Conservation (phyloP, 2,888 invertebrate species). For the Linyphia triangularis region DNA sequence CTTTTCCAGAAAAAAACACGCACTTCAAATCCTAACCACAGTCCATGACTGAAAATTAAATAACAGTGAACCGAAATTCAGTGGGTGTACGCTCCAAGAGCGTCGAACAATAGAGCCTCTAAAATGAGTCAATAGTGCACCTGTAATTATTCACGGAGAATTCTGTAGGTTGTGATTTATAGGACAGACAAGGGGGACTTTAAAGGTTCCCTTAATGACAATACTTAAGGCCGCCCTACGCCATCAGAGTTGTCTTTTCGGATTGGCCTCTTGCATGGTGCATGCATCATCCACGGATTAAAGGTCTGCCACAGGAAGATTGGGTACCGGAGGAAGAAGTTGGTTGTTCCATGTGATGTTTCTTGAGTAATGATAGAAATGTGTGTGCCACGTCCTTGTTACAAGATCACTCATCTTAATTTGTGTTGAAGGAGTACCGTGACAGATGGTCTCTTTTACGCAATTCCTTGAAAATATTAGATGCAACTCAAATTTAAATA, state of each 20-base stretch:
- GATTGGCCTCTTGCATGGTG: constrained; percentile 15
- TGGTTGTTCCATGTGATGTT: not conserved
- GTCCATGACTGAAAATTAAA: constrained; percentile 14
- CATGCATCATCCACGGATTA: constrained; percentile 21
- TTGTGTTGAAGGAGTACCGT: not conserved
- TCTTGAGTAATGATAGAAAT: not conserved
- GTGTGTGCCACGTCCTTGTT: not conserved
- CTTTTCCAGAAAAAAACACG: not conserved
- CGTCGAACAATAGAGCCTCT: constrained; percentile 44
- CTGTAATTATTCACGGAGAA: constrained; percentile 69
- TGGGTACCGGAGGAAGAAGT: not conserved
- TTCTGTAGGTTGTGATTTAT: constrained; percentile 70
- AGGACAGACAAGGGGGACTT: constrained; percentile 7
- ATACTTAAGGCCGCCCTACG: constrained; percentile 61
- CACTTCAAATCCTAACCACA: constrained; percentile 11
- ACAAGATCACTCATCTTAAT: constrained; percentile 6
- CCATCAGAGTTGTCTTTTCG: constrained; percentile 52
- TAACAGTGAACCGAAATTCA: constrained; percentile 27
- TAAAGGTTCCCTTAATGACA: constrained; percentile 53
- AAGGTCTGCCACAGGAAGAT: not conserved
- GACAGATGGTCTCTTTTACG: not conserved
- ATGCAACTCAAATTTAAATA: no score
- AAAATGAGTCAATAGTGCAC: constrained; percentile 69
- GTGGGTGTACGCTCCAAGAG: constrained; percentile 46
- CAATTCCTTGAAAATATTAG: no score